A percentile compares a stretch with the other conserved stretches of the same genome.
Conservation (phyloP, 2,888 invertebrate genomes). For the Drosophila aldrichi region DNA sequence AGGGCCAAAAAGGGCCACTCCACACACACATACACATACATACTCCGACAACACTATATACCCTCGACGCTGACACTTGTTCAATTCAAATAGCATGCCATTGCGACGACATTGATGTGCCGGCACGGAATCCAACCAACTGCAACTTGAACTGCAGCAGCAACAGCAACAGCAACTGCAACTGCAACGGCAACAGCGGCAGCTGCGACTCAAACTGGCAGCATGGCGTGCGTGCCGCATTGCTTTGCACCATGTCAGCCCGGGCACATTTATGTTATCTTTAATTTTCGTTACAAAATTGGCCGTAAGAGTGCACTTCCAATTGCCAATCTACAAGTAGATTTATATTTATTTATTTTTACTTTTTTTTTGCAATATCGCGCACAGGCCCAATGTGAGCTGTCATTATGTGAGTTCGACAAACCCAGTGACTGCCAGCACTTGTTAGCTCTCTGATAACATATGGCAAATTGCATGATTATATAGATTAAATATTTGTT, state of each 20-base stretch:
- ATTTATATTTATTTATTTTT: slow-evolving; percentile 59
- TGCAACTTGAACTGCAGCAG: slow-evolving; percentile 16
- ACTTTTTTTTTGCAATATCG: slow-evolving; percentile 40
- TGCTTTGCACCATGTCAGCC: slow-evolving; percentile 50
- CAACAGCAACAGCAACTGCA: not conserved
- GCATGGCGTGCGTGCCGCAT: slow-evolving; percentile 39
- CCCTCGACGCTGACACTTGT: slow-evolving; percentile 79
- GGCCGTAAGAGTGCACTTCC: slow-evolving; percentile 75
- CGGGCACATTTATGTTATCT: slow-evolving; percentile 79
- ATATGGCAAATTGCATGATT: not conserved
- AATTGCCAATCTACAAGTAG: slow-evolving; percentile 73
- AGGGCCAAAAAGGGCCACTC: slow-evolving; percentile 24
- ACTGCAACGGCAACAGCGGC: not conserved
- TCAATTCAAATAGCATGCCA: slow-evolving; percentile 81
- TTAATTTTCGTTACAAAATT: slow-evolving; percentile 79
- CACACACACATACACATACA: slow-evolving; percentile 7
- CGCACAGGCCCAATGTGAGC: slow-evolving; percentile 29
- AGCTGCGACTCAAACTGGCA: slow-evolving; percentile 30
- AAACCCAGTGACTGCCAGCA: slow-evolving; percentile 24
- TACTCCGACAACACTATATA: slow-evolving; percentile 42
- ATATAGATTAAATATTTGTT: not conserved
- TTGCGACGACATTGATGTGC: slow-evolving; percentile 75
- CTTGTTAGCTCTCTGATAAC: slow-evolving; percentile 12
- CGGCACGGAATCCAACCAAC: slow-evolving; percentile 71
- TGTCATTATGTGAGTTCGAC: slow-evolving; percentile 27